These are phyloP conservation scores for Epinotia ramella DNA, from an alignment of 2,888 invertebrate genomes.

Conservation along the genomic window DNA sequence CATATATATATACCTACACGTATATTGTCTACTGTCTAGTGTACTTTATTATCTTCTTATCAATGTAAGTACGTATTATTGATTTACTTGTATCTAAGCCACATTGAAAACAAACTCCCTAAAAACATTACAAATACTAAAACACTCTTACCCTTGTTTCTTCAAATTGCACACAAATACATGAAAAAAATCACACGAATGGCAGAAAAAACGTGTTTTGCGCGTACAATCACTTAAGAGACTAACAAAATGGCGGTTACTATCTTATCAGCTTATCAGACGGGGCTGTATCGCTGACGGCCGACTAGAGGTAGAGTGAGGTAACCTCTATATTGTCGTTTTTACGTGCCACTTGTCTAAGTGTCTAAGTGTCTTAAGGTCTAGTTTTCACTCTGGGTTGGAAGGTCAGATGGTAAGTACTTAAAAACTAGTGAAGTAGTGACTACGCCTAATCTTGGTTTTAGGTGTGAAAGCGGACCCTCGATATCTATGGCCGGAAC, in stretches of 20 bases:
- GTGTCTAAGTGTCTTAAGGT: too few relatives aligned
- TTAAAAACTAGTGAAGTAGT: too few relatives aligned
- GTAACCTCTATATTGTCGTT: neutral
- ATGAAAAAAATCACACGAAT: constrained; percentile 10
- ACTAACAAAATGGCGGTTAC: constrained; percentile 21
- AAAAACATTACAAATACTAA: neutral
- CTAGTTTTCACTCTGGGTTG: too few relatives aligned
- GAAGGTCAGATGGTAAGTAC: too few relatives aligned
- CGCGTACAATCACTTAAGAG: neutral
- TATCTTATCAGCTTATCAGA: constrained; percentile 29
- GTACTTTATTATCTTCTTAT: neutral
- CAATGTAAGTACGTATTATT: neutral
- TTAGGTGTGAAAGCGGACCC: too few relatives aligned
- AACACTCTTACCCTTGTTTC: neutral
- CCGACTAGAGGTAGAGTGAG: neutral
- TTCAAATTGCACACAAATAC: neutral
- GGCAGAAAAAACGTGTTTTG: constrained; percentile 9
- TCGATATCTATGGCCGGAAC: too few relatives aligned
- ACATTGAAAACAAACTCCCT: neutral
- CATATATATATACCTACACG: neutral
- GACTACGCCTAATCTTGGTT: too few relatives aligned
- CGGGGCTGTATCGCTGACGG: neutral
- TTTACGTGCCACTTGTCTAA: neutral
- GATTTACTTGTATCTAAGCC: neutral
- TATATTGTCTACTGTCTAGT: neutral